A percentile compares a stretch with the other conserved stretches of the same genome.
phyloP scores from a whole-genome alignment of 2,888 invertebrate genomes.

The Polymixis lichenea region DNA sequence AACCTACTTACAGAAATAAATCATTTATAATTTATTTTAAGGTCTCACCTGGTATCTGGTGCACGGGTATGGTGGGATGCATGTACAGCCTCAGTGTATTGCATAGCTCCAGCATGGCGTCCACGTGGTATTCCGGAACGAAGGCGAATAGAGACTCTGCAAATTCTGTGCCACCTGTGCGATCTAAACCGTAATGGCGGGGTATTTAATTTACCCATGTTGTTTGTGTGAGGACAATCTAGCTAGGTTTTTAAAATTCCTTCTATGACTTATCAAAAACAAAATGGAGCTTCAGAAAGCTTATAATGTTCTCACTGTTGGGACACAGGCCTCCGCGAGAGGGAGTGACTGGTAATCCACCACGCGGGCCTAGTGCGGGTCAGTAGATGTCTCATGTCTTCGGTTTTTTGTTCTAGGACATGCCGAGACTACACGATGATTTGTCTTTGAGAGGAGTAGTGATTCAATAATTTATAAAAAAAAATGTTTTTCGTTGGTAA shows the following conservation, averaged over 20 bases:
- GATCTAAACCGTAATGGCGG: slow-evolving; percentile 41
- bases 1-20: no score
- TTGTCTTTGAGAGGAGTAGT: no score
- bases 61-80: slow-evolving; percentile 91
- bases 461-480: no score
- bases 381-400: no score
- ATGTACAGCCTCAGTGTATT: slow-evolving; percentile 92
- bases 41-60: slow-evolving; percentile 83
- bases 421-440: no score
- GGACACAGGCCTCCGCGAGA: no score
- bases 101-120: slow-evolving; percentile 92
- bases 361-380: no score
- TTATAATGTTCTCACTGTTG: no score
- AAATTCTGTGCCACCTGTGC: slow-evolving; percentile 71
- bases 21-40: no score
- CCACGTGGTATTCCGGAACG: slow-evolving; percentile 94
- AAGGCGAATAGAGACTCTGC: slow-evolving; percentile 91
- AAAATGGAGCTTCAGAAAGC: not conserved
- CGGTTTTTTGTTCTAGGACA: no score
- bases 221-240: not conserved
- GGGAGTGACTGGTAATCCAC: no score
- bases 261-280: not conserved
- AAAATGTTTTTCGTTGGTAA: no score
- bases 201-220: slow-evolving; percentile 16
- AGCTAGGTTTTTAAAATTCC: not conserved